These are phyloP conservation scores for Latrodectus hesperus DNA, from an alignment of 2,888 invertebrate genomes.

Conservation along the genomic window DNA sequence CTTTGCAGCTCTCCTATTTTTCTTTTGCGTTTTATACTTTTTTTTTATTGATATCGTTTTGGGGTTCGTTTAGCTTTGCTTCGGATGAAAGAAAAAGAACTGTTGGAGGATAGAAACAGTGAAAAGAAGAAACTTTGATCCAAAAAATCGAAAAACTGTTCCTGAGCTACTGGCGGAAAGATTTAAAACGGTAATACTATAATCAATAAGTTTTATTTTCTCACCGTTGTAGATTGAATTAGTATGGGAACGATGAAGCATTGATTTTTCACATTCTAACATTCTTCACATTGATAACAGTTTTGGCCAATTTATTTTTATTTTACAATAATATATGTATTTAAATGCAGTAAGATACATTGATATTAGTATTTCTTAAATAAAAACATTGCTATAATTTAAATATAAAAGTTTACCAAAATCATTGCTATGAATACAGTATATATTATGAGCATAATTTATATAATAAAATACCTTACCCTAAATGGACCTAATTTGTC, in stretches of 20 bases:
- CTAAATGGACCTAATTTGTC: slow-evolving; percentile 90
- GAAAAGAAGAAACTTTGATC: neutral
- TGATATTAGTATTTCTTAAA: too few species aligned
- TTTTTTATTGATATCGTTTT: neutral
- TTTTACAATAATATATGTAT: neutral
- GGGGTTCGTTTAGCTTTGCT: slow-evolving; percentile 1
- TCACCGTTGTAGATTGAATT: slow-evolving; percentile 2
- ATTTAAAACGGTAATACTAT: neutral
- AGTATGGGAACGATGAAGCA: neutral
- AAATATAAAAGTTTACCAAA: neutral
- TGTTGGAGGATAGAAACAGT: neutral
- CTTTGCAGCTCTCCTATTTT: neutral
- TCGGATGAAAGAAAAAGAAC: slow-evolving; percentile 1
- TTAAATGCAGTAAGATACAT: too few species aligned
- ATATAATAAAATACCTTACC: slow-evolving; percentile 78
- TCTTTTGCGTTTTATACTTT: neutral
- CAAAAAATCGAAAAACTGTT: neutral
- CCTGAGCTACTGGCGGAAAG: neutral
- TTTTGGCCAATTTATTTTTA: neutral
- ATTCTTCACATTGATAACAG: neutral
- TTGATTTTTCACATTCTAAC: neutral
- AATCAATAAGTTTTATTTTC: slow-evolving; percentile 5
- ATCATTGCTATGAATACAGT: neutral
- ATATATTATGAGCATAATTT: neutral
- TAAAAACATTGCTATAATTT: neutral